Base-by-base conservation (phyloP, 2,113 vertebrate genomes). In the Hirundichthys speculiger region DNA sequence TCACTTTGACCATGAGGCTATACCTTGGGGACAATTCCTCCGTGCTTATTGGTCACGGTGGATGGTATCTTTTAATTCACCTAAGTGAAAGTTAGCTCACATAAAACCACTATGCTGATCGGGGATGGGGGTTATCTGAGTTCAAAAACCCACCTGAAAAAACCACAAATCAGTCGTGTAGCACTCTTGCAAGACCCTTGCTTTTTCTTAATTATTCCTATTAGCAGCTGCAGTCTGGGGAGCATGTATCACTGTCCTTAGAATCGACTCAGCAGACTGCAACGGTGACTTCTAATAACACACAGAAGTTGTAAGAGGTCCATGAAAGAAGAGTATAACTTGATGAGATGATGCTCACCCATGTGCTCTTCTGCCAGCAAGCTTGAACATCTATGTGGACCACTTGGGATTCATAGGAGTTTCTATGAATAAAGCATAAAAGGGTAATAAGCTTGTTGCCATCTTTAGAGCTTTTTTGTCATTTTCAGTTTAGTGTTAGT, bases 161-260 rank as follows among this genome's bases (percentile, higher is more conserved):
- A 59, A 80, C 63, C 73, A 88, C 86, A 73, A 88, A 88, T 87
- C 76, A 87, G 61, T 60, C 55, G 19, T 22, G 18, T 27, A 78
- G 64, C 54, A 15, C 69, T 70, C 48, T 82, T 69, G 49, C 19
- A 40, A 70, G 83, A 56, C 79, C 45, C 38, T 87, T 46, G 38
- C 64, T 83, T 89, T 80, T 76, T 82, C 87, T 89, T 89, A 89
- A 90, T 91, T 90, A 89, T 88, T 87, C 63, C 73, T 80, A 84
- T 85, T 81, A 80, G 64, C 59, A 54, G 22, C 70, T 24, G 69
- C 58, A 70, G 57, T 46, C 11, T 62, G 55, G 57, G 56, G 64
- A 38, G 47, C 73, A 90, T 91, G 88, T 54, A 83, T 91, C 90
- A 91, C 68, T 90, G 90, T 85, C 88, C 65, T 19, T 30, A 41